Evolutionary conservation across 2,888 invertebrate species (phyloP).

Genomic region (Drosophila formosana): DNA sequence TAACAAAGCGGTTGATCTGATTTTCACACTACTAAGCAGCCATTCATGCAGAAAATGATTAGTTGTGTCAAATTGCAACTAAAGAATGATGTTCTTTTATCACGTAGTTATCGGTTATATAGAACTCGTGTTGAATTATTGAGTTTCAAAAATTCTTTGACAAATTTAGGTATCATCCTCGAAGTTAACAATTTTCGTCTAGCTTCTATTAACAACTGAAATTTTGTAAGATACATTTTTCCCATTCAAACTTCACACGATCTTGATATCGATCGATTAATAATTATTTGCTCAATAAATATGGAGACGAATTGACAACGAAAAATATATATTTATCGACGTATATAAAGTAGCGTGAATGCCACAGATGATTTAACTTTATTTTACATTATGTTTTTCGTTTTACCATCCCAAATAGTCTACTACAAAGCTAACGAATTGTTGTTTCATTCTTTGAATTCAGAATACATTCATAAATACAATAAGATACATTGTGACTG

Average conservation of each 20-base stretch:
- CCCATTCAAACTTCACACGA: background rate
- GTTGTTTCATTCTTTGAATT: constrained; percentile 15
- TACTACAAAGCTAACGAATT: constrained; percentile 22
- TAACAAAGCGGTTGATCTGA: too few species aligned
- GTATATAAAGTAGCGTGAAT: constrained; percentile 1
- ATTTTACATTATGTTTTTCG: constrained; percentile 49
- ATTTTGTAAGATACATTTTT: too few species aligned
- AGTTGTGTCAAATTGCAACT: too few species aligned
- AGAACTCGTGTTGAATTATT: too few species aligned
- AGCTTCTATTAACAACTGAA: too few species aligned
- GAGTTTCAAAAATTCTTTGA: too few species aligned
- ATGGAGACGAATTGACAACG: background rate
- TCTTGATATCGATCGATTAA: background rate
- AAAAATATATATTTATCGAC: background rate
- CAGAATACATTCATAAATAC: constrained; percentile 33
- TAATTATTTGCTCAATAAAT: background rate
- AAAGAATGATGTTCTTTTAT: too few species aligned
- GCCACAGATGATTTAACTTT: constrained; percentile 25
- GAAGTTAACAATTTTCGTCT: too few species aligned
- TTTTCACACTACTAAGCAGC: too few species aligned
- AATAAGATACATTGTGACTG: constrained; percentile 28
- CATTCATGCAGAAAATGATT: too few species aligned
- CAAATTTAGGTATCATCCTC: too few species aligned
- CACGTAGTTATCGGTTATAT: too few species aligned
- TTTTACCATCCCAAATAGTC: constrained; percentile 26